These are phyloP conservation scores for Nebria brevicollis DNA, from an alignment of 2,888 invertebrate species.

Conservation along the genomic window DNA sequence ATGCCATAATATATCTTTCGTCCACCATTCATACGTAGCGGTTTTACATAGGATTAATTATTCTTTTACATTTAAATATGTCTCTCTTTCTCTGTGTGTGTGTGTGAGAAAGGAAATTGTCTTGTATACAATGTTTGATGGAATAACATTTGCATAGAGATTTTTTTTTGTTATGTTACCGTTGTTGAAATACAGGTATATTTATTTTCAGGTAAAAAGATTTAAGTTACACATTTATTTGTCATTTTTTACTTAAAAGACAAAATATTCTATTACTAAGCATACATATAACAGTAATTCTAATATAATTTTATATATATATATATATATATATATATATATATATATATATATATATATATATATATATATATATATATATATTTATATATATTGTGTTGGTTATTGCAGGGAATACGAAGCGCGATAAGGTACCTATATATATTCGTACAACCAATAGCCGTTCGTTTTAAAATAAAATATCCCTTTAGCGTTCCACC, in stretches of 20 bases:
- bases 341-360: slow-evolving; percentile 18
- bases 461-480: slow-evolving; percentile 62
- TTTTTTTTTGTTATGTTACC: neutral
- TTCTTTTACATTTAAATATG: neutral
- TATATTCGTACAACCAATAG: slow-evolving; percentile 56
- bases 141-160: neutral
- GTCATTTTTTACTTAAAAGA: neutral
- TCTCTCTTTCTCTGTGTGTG: neutral
- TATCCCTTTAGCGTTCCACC: slow-evolving; percentile 53
- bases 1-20: slow-evolving; percentile 63
- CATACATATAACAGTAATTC: neutral
- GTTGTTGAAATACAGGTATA: neutral
- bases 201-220: neutral
- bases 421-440: slow-evolving; percentile 21
- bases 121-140: neutral
- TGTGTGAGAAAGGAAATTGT: neutral
- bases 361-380: slow-evolving; percentile 24
- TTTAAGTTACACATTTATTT: neutral
- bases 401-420: no score
- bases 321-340: slow-evolving; percentile 16
- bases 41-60: slow-evolving; percentile 45
- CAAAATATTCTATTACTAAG: slow-evolving; percentile 4
- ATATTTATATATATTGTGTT: slow-evolving; percentile 2
- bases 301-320: neutral
- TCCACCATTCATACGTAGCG: slow-evolving; percentile 60